A percentile compares a stretch with the other conserved stretches of the same genome.
Conservation (phyloP, 2,888 invertebrate species). For the Automeris io region DNA sequence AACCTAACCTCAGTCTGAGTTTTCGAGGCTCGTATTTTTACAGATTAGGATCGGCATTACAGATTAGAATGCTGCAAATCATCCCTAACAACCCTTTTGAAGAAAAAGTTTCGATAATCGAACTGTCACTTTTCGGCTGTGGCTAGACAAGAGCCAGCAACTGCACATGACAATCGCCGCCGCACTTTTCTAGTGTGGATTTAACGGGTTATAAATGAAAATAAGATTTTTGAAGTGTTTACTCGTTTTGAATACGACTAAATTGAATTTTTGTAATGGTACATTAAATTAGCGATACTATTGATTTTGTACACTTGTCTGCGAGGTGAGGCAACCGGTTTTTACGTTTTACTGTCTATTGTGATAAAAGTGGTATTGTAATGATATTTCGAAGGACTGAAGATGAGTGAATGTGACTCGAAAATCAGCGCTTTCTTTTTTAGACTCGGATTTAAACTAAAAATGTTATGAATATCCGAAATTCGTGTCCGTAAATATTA, state of each 20-base stretch:
- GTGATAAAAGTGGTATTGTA: constrained; percentile 37
- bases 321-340: constrained; percentile 9
- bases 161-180: background rate
- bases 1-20: no score
- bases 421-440: no score
- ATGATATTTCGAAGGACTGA: constrained; percentile 26
- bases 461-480: no score
- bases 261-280: constrained; percentile 23
- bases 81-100: no score
- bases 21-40: no score
- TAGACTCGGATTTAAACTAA: no score
- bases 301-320: constrained; percentile 3
- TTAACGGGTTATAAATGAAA: constrained; percentile 8
- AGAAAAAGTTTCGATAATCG: no score
- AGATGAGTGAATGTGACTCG: constrained; percentile 14
- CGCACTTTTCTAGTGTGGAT: constrained; percentile 2
- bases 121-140: no score
- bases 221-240: constrained; percentile 18
- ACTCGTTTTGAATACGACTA: constrained; percentile 18
- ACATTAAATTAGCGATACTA: constrained; percentile 12
- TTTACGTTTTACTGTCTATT: constrained; percentile 27
- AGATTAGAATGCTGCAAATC: no score
- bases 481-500: no score
- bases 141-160: no score
- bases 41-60: no score